Evolutionary conservation across 2,113 vertebrate genomes (phyloP), one percentile per base, ranked within the genome.

Genomic region (Galbula dea): DNA sequence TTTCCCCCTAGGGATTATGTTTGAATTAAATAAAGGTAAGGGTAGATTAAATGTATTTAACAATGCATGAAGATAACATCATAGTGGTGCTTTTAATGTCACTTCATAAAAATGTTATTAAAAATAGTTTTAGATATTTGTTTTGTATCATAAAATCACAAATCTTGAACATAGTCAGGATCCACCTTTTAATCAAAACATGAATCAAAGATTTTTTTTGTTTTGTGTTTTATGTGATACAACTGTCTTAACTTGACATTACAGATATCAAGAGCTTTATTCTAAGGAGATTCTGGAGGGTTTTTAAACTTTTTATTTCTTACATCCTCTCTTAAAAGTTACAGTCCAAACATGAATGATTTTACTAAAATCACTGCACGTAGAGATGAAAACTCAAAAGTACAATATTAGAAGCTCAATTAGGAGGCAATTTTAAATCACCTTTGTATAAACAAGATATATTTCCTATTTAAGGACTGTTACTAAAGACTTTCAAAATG

Each of bases 401-500:
- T 62, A 41, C 24, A 52, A 34, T 62, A 66, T 43, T 3, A 86
- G 49, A 87, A 68, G 11, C 27, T 88, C 54, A 45, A 26, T 68
- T 72, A 88, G 62, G 52, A 68, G 36, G 67, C 4, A 76, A 65
- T 91, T 91, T 91, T 48, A 73, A 79, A 81, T 80, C 71, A 49
- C 6, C 8, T 57, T 24, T 17, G 17, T 20, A 54, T 19, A 92
- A 85, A 79, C 10, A 41, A 86, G 51, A 67, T 13, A 34, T 76
- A 49, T 69, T 86, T 75, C n/a, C 20, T 75, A 79, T 73, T 83
- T 80, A 59, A 89, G 24, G 27, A 41, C 29, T 87, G 16, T 57
- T 88, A 86, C 77, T 86, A 96, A 94, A 90, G 39, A 49, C 24
- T 13, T 94, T 18, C 54, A 66, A 86, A 83, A 61, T 36, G 30